phyloP scores from a whole-genome alignment of 2,797 vertebrate genomes.

The Naso thynnoides region DNA sequence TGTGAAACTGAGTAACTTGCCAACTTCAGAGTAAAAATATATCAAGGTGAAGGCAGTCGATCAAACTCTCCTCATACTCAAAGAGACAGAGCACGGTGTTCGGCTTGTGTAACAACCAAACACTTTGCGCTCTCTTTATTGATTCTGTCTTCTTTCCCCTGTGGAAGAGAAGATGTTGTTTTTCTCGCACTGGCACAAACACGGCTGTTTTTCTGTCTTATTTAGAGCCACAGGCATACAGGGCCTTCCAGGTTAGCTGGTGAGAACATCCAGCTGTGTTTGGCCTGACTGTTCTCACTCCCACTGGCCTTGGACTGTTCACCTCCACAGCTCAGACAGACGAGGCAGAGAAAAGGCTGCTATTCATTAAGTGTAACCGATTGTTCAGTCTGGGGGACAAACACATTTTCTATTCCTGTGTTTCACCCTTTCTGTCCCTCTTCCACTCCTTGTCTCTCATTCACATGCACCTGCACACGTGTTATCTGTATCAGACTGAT shows the following conservation, averaged over 20 bases:
- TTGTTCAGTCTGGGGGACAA: slow-evolving; percentile 20
- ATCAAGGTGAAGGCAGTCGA: too few relatives aligned
- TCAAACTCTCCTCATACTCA: too few relatives aligned
- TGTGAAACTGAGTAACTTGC: too few relatives aligned
- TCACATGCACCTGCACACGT: slow-evolving; percentile 14
- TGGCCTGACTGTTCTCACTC: slow-evolving; percentile 56
- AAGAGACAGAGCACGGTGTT: not conserved
- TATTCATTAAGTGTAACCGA: slow-evolving; percentile 39
- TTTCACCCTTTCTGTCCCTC: slow-evolving; percentile 4
- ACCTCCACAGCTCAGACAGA: slow-evolving; percentile 56
- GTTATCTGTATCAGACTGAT: slow-evolving; percentile 16
- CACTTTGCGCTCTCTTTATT: slow-evolving; percentile 1
- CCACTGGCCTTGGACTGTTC: slow-evolving; percentile 70
- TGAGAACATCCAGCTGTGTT: slow-evolving; percentile 74
- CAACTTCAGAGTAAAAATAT: too few relatives aligned
- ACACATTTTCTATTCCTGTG: slow-evolving; percentile 5
- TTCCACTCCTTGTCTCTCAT: not conserved
- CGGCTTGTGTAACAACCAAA: not conserved
- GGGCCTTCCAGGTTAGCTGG: slow-evolving; percentile 33
- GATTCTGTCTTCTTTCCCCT: not conserved
- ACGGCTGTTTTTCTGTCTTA: slow-evolving; percentile 22
- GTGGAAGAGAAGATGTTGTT: slow-evolving; percentile 28
- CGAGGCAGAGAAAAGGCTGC: slow-evolving; percentile 52
- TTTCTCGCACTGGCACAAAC: slow-evolving; percentile 35
- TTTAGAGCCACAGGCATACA: slow-evolving; percentile 5